phyloP scores from a whole-genome alignment of 1,140 invertebrate genomes.

The Xylocopa sonorina region DNA sequence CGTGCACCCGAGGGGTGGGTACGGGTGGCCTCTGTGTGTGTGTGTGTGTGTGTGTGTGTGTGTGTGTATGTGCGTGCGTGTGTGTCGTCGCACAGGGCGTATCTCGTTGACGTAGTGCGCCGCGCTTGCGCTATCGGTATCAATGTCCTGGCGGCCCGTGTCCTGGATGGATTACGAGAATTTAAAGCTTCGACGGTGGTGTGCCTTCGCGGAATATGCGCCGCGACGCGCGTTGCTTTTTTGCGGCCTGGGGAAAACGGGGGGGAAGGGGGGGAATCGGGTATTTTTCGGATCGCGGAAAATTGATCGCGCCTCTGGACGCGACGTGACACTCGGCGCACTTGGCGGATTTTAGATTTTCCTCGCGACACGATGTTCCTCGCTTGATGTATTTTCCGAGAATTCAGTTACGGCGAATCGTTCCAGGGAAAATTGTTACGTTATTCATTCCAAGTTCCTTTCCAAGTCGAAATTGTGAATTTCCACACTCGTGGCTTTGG shows the following conservation, averaged over 20 bases:
- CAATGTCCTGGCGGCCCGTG: slow-evolving; percentile 49
- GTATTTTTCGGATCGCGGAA: neutral
- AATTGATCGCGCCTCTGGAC: neutral
- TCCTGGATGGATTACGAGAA: slow-evolving; percentile 61
- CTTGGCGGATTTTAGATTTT: neutral
- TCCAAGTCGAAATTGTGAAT: too few species aligned
- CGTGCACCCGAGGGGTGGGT: too few species aligned
- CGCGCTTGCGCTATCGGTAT: slow-evolving; percentile 62
- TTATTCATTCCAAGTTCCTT: too few species aligned
- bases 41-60: too few species aligned
- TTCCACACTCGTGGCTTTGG: too few species aligned
- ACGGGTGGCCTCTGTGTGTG: too few species aligned
- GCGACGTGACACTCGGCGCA: neutral
- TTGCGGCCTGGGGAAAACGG: too few species aligned
- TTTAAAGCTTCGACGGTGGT: slow-evolving; percentile 54
- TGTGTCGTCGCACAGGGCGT: slow-evolving; percentile 45
- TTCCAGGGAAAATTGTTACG: too few species aligned
- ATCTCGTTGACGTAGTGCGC: slow-evolving; percentile 59
- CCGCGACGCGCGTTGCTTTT: neutral
- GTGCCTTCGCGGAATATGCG: slow-evolving; percentile 27
- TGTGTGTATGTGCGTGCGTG: neutral
- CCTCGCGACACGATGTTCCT: too few species aligned
- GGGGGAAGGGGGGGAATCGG: neutral
- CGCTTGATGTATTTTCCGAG: neutral
- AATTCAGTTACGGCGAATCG: too few species aligned